phyloP scores from a whole-genome alignment of 2,113 vertebrate genomes.

The Limanda limanda region DNA sequence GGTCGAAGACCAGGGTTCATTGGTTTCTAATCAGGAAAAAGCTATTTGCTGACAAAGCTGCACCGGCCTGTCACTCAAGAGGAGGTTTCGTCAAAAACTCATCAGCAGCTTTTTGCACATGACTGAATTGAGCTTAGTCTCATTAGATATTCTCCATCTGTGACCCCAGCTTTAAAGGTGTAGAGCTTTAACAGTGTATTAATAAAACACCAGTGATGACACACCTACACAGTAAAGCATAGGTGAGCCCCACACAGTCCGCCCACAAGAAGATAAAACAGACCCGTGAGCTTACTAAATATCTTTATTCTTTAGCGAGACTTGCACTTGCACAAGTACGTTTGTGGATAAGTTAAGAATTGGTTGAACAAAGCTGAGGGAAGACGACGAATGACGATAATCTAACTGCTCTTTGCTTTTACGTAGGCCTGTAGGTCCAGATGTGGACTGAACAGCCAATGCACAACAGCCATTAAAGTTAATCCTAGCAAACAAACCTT shows the following conservation, averaged over 20 bases:
- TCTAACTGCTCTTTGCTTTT: no score
- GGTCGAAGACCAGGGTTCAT: slow-evolving; percentile 32
- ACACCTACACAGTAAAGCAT: background rate
- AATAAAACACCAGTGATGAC: background rate
- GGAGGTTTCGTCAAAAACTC: background rate
- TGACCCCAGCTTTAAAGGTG: background rate
- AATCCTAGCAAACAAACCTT: background rate
- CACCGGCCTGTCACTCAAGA: slow-evolving; percentile 22
- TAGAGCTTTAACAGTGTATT: background rate
- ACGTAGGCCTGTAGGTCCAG: no score
- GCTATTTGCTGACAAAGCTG: slow-evolving; percentile 49
- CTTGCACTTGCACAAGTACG: no score
- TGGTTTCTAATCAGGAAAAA: slow-evolving; percentile 42
- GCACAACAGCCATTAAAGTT: background rate
- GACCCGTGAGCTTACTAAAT: no score
- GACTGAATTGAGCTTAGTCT: slow-evolving; percentile 14
- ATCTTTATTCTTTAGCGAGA: no score
- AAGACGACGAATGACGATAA: no score
- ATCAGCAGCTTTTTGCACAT: slow-evolving; percentile 35
- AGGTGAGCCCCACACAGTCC: no score
- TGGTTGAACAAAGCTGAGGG: no score
- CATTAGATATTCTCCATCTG: slow-evolving; percentile 4
- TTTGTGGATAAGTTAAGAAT: no score
- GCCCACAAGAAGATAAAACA: no score
- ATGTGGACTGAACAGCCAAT: background rate